These are phyloP conservation scores for Rhagophthalmus giganteus DNA, from an alignment of 2,888 invertebrate species.

Conservation along the genomic window DNA sequence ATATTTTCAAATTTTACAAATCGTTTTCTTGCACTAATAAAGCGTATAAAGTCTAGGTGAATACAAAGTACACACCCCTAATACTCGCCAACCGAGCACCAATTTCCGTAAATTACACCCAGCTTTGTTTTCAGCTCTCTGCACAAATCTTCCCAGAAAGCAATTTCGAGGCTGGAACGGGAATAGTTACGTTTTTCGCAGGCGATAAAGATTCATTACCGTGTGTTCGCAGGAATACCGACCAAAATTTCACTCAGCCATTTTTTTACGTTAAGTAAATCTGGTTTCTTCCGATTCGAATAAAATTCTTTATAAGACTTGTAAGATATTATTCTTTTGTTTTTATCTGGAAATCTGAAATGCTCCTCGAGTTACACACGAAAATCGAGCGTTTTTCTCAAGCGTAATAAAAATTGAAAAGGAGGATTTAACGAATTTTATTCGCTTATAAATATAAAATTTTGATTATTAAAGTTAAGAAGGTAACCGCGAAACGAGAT, in stretches of 20 bases:
- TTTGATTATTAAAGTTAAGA: too few species aligned
- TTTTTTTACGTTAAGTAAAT: conserved; percentile 38
- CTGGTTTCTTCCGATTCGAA: conserved; percentile 28
- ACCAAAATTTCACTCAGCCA: conserved; percentile 47
- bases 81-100: conserved; percentile 49
- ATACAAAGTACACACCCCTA: conserved; percentile 34
- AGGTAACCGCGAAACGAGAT: too few species aligned
- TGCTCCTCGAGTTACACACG: neutral
- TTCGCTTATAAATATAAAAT: too few species aligned
- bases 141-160: conserved; percentile 60
- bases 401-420: too few species aligned
- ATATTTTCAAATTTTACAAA: conserved; percentile 22
- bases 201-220: conserved; percentile 58
- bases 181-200: conserved; percentile 56
- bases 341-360: neutral
- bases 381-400: too few species aligned
- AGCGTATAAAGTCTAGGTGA: conserved; percentile 30
- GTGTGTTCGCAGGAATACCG: conserved; percentile 46
- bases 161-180: conserved; percentile 53
- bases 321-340: neutral
- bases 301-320: conserved; percentile 16
- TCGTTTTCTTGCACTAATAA: conserved; percentile 26
- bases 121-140: conserved; percentile 59
- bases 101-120: conserved; percentile 60
- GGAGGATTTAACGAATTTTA: too few species aligned